Evolutionary conservation across 1,140 invertebrate species (phyloP).

Genomic region (Asbolus verrucosus): DNA sequence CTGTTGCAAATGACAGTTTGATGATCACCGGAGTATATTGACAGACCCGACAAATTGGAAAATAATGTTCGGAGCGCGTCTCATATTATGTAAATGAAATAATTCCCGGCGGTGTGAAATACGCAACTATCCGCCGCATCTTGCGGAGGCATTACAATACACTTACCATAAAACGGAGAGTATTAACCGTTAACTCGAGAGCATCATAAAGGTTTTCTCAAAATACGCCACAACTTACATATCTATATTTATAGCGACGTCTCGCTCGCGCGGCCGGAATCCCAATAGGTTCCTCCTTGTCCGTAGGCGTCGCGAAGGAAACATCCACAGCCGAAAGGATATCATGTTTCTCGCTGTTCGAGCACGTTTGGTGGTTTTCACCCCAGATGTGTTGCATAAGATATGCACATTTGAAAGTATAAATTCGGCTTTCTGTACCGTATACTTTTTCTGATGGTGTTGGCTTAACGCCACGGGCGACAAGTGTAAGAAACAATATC

Average conservation of each 20-base stretch:
- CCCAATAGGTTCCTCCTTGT: background rate
- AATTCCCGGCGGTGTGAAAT: conserved; percentile 11
- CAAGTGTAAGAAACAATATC: background rate
- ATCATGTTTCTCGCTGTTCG: conserved; percentile 45
- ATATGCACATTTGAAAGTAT: conserved; percentile 57
- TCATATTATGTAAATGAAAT: conserved; percentile 37
- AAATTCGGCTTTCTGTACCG: conserved; percentile 46
- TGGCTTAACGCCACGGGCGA: background rate
- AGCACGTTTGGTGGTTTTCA: conserved; percentile 46
- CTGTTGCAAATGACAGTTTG: no score
- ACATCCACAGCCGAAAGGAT: conserved; percentile 30
- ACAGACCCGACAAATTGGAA: background rate
- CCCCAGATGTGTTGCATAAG: conserved; percentile 50
- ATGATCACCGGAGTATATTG: no score
- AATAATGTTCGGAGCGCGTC: background rate
- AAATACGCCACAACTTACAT: conserved; percentile 21
- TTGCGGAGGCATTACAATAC: conserved; percentile 30
- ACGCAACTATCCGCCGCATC: conserved; percentile 23
- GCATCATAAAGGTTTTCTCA: conserved; percentile 27
- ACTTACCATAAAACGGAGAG: conserved; percentile 33
- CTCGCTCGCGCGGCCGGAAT: background rate
- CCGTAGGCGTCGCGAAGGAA: background rate
- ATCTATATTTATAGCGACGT: conserved; percentile 21
- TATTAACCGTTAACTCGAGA: conserved; percentile 37
- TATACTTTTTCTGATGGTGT: background rate